Base-by-base conservation (phyloP, 2,888 invertebrate genomes). In the Electrophaes corylata region DNA sequence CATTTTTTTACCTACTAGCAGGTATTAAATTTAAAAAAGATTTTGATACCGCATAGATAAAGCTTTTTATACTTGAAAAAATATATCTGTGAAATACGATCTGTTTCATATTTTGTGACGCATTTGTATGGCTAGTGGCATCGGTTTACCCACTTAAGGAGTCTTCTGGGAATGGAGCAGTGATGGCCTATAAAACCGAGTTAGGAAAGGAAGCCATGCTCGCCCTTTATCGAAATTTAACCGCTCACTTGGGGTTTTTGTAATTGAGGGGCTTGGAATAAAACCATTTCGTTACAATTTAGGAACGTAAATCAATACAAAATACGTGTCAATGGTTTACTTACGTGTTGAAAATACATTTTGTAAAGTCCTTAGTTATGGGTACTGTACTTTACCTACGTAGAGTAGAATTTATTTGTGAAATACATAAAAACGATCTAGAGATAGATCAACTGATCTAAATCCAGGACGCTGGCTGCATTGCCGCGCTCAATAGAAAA, bases 131-230 rank as follows among this genome's bases (percentile, higher is more conserved):
- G 39, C 23, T 29, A 33, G 29, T 49, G 49, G 31, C 16, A 51
- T 43, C 33, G 43, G 37, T 45, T 33, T 33, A 45, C 10, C 45
- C 23, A 50, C 35, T 19, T 33, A 49, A 29, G 31, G 19, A 44
- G 31, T 16, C 50, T 50, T 50, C 46, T 50, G 56, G 39, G 56
- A 40, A 50, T 46, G 50, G 35, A 40, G 12, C 14, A 29, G 48
- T 18, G 39, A 49, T 49, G 49, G 39, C 37, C 39, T 39, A 44
- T 48, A 56, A 45, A 54, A 49, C 23, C 48, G 41, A 55, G 54
- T 49, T 20, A 19, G 55, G 35, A 55, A 26, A 12, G 23, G 54
- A 54, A 55, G 49, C 55, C 55, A 31, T 49, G 49, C 48, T 31
- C 44, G 37, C 39, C 35, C 48, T 45, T 45, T 23, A 50, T 40